phyloP scores from a whole-genome alignment of 2,113 vertebrate genomes.

The Loxodonta africana region DNA sequence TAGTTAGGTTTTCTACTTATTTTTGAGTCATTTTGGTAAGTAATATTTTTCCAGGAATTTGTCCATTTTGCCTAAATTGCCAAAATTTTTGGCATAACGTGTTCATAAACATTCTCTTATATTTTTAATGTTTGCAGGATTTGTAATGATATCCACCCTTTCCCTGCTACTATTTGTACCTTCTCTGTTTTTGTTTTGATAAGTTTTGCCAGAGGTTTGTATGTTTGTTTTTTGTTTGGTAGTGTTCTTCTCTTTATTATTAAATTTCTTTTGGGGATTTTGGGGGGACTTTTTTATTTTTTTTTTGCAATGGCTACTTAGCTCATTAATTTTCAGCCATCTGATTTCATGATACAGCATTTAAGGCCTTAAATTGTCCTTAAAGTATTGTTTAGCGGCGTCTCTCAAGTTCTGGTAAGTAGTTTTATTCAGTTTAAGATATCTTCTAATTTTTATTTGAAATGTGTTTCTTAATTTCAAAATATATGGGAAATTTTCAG shows the following conservation, averaged over 20 bases:
- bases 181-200: not conserved
- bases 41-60: not conserved
- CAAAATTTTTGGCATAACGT: not conserved
- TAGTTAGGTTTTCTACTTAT: not conserved
- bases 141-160: not conserved
- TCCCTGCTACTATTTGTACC: not conserved
- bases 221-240: not conserved
- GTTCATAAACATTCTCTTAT: not conserved
- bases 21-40: not conserved
- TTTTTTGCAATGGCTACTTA: not conserved
- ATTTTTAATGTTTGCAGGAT: not conserved
- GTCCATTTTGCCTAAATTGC: not conserved
- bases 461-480: not conserved
- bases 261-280: not conserved
- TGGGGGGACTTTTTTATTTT: not conserved
- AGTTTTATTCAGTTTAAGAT: not conserved
- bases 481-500: not conserved
- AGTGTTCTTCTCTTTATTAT: not conserved
- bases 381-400: not conserved
- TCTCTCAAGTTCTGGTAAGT: not conserved
- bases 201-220: not conserved
- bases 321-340: not conserved
- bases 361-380: not conserved
- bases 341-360: not conserved
- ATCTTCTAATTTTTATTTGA: not conserved